Evolutionary conservation across 2,797 vertebrate genomes (phyloP).

Genomic region (Sebastes alutus): DNA sequence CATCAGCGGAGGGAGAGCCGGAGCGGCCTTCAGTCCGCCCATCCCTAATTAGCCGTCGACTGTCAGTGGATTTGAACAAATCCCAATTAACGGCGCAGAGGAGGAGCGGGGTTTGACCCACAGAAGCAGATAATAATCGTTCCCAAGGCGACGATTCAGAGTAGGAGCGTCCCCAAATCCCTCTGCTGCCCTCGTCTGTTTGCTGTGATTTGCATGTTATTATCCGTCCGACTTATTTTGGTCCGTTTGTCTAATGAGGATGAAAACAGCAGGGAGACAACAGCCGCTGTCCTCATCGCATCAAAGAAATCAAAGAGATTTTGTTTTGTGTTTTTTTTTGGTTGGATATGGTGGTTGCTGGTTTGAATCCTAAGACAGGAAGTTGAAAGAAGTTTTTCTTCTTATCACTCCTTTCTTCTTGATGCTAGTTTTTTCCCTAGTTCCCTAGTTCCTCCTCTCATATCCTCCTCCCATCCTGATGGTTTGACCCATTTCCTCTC

Average conservation of each 20-base stretch:
- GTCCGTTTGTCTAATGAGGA: conserved; percentile 31
- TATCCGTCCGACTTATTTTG: conserved; percentile 22
- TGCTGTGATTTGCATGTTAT: conserved; percentile 48
- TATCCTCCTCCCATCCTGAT: not conserved
- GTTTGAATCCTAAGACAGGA: not conserved
- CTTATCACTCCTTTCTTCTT: not conserved
- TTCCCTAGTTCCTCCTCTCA: not conserved
- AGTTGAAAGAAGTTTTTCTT: not conserved
- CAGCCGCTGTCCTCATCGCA: not conserved
- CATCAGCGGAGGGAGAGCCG: not conserved
- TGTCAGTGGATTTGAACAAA: conserved; percentile 29
- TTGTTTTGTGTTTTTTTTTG: not conserved
- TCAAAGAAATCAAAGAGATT: not conserved
- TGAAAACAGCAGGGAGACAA: conserved; percentile 13
- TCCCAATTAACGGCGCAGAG: conserved; percentile 34
- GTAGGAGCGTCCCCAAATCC: conserved; percentile 10
- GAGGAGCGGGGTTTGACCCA: conserved; percentile 9
- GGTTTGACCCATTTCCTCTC: not conserved
- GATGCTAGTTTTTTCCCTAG: not conserved
- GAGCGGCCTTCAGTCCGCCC: not conserved
- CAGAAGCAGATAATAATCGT: conserved; percentile 44
- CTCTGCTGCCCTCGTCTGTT: conserved; percentile 6
- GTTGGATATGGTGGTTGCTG: not conserved
- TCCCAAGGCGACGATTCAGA: conserved; percentile 37
- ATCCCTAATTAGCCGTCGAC: conserved; percentile 10